Base-by-base conservation (phyloP, 2,113 vertebrate species). In the Tetrao urogallus region DNA sequence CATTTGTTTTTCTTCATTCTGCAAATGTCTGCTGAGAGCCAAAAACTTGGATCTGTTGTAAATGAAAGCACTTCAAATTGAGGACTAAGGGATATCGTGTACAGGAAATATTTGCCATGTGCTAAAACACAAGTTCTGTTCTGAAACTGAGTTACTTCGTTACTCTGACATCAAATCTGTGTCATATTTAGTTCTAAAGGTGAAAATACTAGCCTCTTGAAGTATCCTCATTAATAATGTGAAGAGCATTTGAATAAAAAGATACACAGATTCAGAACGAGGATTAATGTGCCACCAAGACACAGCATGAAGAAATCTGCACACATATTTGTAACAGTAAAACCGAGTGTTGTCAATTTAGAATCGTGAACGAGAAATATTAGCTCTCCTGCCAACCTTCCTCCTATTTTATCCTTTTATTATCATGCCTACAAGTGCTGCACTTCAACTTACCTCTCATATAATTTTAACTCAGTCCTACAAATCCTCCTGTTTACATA, bases 11-110 rank as follows among this genome's bases (percentile, higher is more conserved):
- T 27, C 19, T 14, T 74, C 24, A 21, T 93, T 93, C 40, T 86
- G 70, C 38, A 93, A 89, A 65, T 19, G 32, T 75, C 38, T 84
- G n/a, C 77, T 57, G 47, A 90, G 47, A 92, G 61, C 60, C 72
- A 75, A 77, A 86, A 86, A 70, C 36, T 65, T 82, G 42, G 22
- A 14, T 81, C 76, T 56, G 4, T 48, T 91, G 40, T 36, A 54
- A 96, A 95, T 90, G 70, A 84, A 74, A 94, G 42, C 28, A 27
- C 32, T 86, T 94, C 82, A 92, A 72, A 89, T 42, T 28, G 71
- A 95, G 40, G 9, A 43, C 43, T 82, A 38, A 72, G 79, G 38
- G 30, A 24, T 84, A 82, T 57, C 27, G 83, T 74, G 93, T 58
- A 85, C 45, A 92, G 67, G 63, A 86, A 91, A 75, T 86, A 86